Base-by-base conservation (phyloP, 2,113 vertebrate species). In the Lagopus leucura region DNA sequence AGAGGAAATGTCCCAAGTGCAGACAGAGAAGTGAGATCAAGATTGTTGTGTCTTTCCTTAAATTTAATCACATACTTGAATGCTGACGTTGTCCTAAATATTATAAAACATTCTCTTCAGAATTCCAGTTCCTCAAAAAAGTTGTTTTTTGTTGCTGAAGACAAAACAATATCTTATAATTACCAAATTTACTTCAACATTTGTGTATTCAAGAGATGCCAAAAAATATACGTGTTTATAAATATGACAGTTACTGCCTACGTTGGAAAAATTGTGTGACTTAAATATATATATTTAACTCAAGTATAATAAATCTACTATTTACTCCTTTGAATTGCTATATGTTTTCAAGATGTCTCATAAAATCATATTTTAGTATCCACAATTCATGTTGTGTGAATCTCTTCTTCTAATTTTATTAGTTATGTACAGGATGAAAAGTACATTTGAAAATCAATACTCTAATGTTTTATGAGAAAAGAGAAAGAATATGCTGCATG, bases 311-410 rank as follows among this genome's bases (percentile, higher is more conserved):
- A 50, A 89, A 61, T n/a, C 28, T 19, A 40, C 45, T 48, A 85
- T 86, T 94, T 96, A 58, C 45, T 96, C 78, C 91, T 94, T 92
- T 89, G 50, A 85, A 80, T 82, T 86, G 27, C 34, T 87, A 79
- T 70, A 47, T 58, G 11, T 85, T 92, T 91, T 70, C 27, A 70
- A 55, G 20, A 13, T 79, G 86, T 85, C 32, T 82, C 73, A 71
- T 4, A 54, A 76, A 88, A 71, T 58, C n/a, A 64, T 67, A 36
- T 82, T 82, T 66, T 47, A 71, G 32, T 67, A 28, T 80, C 64
- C 32, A 65, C n/a, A 91, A 67, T 4, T 77, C 4, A 27, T 50
- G 16, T 82, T 82, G 54, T 75, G 70, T 3, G 1, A 82, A 30
- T 57, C 55, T 38, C 38, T 38, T 54, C 87, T 13, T 84, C 58